phyloP scores from a whole-genome alignment of 2,888 invertebrate genomes.

The Chymomyza procnemis region DNA sequence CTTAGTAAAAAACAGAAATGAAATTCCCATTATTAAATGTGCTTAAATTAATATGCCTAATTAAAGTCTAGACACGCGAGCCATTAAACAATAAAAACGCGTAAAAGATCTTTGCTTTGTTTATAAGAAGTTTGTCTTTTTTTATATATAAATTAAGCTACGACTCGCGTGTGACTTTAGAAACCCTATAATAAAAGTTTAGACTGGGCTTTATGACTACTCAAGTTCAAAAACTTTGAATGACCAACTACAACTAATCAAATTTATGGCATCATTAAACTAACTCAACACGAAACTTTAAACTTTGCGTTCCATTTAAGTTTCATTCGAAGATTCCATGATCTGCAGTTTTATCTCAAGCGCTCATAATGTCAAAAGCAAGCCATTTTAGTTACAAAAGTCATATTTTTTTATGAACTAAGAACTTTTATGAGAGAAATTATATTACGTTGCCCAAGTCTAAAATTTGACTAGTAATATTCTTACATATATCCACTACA shows the following conservation, averaged over 20 bases:
- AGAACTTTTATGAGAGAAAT: no score
- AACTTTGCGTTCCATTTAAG: background rate
- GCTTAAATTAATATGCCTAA: background rate
- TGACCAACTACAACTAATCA: background rate
- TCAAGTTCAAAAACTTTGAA: background rate
- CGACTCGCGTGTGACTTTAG: background rate
- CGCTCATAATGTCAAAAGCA: background rate
- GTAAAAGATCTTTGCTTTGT: no score
- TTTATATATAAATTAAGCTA: background rate
- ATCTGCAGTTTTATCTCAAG: background rate
- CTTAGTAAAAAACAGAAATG: slow-evolving; percentile 10
- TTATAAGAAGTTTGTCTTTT: background rate
- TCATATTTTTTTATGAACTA: background rate
- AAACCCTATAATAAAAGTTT: background rate
- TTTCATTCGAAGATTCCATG: background rate
- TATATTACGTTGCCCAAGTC: no score
- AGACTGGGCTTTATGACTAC: background rate
- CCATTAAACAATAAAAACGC: background rate
- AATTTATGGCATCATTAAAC: background rate
- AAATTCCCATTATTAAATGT: slow-evolving; percentile 8
- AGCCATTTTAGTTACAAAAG: background rate
- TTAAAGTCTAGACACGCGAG: background rate
- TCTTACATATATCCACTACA: background rate
- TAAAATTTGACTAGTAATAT: no score
- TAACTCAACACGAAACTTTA: background rate